These are phyloP conservation scores for Lumbricus terrestris DNA, from an alignment of 2,888 invertebrate species.

Conservation along the genomic window DNA sequence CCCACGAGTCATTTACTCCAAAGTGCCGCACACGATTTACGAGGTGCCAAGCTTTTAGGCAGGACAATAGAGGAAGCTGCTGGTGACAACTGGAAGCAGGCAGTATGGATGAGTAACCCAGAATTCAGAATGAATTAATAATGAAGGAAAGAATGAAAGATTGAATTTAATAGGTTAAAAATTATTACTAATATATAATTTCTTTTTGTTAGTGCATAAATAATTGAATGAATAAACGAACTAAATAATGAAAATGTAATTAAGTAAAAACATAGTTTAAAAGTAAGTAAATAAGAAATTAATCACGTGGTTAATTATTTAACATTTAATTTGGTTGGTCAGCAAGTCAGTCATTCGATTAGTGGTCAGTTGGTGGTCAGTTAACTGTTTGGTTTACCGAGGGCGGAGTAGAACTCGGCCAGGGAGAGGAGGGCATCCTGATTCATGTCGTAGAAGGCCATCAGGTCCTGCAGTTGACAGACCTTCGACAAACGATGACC, in stretches of 20 bases:
- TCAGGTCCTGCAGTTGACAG: constrained; percentile 70
- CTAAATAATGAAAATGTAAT: background rate
- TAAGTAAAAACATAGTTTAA: background rate
- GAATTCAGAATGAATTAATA: background rate
- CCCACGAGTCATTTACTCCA: background rate
- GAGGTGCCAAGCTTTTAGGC: background rate
- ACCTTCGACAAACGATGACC: background rate
- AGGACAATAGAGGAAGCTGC: background rate
- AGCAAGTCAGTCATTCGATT: background rate
- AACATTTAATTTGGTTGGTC: background rate
- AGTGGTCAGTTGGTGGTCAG: background rate
- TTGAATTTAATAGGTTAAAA: background rate
- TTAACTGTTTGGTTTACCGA: constrained; percentile 65
- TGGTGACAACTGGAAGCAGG: background rate
- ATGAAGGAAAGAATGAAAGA: background rate
- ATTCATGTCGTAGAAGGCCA: constrained; percentile 70
- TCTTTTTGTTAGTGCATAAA: background rate
- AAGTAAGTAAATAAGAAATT: background rate
- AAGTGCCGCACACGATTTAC: background rate
- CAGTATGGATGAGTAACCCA: background rate
- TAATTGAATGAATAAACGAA: background rate
- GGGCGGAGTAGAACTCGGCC: constrained; percentile 74
- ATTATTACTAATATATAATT: background rate
- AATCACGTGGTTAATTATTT: background rate
- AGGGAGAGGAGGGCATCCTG: constrained; percentile 66